phyloP scores from a whole-genome alignment of 2,113 vertebrate species.

The Malurus alboscapulatus region DNA sequence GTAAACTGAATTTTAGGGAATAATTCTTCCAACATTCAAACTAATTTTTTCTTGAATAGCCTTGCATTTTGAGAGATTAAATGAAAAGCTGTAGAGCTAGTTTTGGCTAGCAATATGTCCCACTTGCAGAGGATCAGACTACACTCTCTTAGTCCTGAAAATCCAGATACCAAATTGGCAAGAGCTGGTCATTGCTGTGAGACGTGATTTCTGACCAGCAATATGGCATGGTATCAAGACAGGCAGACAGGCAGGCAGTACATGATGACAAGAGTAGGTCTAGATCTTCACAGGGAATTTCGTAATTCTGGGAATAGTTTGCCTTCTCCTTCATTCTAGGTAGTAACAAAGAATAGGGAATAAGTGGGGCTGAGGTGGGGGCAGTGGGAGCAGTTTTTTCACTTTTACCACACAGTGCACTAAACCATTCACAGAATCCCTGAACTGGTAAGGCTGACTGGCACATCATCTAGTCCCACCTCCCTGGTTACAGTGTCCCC shows the following conservation, averaged over 20 bases:
- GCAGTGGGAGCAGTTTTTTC: not conserved
- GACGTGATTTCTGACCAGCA: not conserved
- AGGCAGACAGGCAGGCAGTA: not conserved
- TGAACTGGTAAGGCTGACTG: not conserved
- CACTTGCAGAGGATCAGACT: not conserved
- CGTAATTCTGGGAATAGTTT: not conserved
- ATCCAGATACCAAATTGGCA: not conserved
- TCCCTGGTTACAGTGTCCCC: no score
- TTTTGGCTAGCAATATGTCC: not conserved
- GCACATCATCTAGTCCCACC: not conserved
- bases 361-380: accelerated
- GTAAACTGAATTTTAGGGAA: not conserved
- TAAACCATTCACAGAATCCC: not conserved
- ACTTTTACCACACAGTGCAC: not conserved
- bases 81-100: not conserved
- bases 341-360: not conserved
- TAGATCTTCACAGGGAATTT: not conserved
- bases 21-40: not conserved
- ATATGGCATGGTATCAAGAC: not conserved
- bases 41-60: not conserved
- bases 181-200: not conserved
- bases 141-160: not conserved
- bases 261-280: not conserved
- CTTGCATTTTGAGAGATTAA: not conserved
- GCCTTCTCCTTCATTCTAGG: not conserved